phyloP scores from a whole-genome alignment of 2,888 invertebrate species.

The Drosophila rubida region DNA sequence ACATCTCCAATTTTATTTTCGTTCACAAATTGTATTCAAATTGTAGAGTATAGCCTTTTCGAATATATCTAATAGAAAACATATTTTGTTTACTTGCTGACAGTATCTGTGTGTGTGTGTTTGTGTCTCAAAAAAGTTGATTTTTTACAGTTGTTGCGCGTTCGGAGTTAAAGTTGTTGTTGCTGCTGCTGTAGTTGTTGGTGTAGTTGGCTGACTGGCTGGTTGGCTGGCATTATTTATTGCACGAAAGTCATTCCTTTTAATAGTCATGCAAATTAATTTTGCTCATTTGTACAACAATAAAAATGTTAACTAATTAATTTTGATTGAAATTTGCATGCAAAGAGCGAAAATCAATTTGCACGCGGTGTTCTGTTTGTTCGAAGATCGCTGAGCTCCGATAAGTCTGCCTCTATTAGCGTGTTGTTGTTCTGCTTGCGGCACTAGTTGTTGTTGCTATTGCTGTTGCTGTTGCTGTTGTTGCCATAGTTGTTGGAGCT shows the following conservation, averaged over 20 bases:
- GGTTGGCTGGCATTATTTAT: slow-evolving; percentile 64
- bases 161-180: slow-evolving; percentile 36
- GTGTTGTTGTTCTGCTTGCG: slow-evolving; percentile 24
- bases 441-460: slow-evolving; percentile 15
- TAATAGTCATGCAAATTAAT: slow-evolving; percentile 83
- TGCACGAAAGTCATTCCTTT: slow-evolving; percentile 81
- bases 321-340: slow-evolving; percentile 84
- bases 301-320: slow-evolving; percentile 83
- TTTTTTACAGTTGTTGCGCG: slow-evolving; percentile 59
- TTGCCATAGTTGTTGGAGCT: slow-evolving; percentile 5
- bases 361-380: slow-evolving; percentile 63
- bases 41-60: slow-evolving; percentile 29
- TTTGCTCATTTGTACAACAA: slow-evolving; percentile 83
- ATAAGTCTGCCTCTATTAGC: slow-evolving; percentile 52
- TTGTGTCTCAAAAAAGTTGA: slow-evolving; percentile 52
- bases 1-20: no score
- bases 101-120: slow-evolving; percentile 29
- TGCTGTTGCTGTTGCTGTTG: background rate
- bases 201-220: slow-evolving; percentile 35
- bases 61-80: background rate
- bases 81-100: slow-evolving; percentile 13
- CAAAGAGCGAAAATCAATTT: slow-evolving; percentile 81
- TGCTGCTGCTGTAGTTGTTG: slow-evolving; percentile 22
- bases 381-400: slow-evolving; percentile 43
- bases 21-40: background rate